phyloP scores from a whole-genome alignment of 2,888 invertebrate species.

The Andrena flavipes region DNA sequence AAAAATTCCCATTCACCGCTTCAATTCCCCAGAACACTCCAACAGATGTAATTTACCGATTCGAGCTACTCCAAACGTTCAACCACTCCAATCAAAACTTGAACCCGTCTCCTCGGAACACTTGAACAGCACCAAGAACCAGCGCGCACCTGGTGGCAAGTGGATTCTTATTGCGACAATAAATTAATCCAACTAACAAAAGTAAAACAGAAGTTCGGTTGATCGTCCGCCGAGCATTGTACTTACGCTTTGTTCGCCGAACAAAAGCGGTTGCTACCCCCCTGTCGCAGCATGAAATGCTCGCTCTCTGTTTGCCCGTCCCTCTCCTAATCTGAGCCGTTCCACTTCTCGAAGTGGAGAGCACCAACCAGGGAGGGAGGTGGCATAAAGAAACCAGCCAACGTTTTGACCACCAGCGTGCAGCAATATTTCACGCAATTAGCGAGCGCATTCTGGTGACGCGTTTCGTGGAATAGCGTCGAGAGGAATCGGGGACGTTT shows the following conservation, averaged over 20 bases:
- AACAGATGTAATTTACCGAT: too few relatives aligned
- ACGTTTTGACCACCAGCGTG: slow-evolving; percentile 32
- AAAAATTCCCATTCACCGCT: too few relatives aligned
- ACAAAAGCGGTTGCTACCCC: slow-evolving; percentile 18
- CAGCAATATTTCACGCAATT: slow-evolving; percentile 55
- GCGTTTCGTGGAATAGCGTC: slow-evolving; percentile 43
- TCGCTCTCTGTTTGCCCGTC: neutral
- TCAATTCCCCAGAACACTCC: too few relatives aligned
- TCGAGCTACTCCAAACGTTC: neutral
- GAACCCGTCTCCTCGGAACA: neutral
- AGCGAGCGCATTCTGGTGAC: slow-evolving; percentile 48
- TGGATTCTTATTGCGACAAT: neutral
- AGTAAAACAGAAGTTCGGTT: slow-evolving; percentile 7
- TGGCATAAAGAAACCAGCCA: slow-evolving; percentile 8
- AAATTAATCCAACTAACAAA: slow-evolving; percentile 8
- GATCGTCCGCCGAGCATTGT: neutral
- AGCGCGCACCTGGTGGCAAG: neutral
- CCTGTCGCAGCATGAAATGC: slow-evolving; percentile 12
- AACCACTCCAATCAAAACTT: neutral
- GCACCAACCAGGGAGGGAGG: neutral
- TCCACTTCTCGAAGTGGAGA: neutral
- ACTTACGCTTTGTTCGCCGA: slow-evolving; percentile 1
- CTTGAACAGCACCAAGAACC: neutral
- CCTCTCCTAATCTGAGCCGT: neutral
- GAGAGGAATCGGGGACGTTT: slow-evolving; percentile 67